Evolutionary conservation across 2,888 invertebrate species (phyloP), one percentile per base, ranked within the genome.

Genomic region (Heteromyza rotundicornis): DNA sequence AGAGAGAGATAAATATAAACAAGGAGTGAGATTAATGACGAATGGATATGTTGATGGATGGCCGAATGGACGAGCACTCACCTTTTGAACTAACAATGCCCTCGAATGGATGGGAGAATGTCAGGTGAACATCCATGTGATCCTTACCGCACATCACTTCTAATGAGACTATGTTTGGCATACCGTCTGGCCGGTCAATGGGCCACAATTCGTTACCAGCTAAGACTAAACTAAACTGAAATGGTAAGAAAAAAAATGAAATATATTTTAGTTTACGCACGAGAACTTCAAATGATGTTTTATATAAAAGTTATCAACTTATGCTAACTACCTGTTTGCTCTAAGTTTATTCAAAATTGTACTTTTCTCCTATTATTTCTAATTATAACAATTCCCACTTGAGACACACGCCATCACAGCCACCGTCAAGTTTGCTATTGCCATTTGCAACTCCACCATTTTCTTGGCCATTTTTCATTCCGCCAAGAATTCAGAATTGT

Each of bases 71-170:
- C n/a, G n/a, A 3, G 8, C 12, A 63, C 68, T 50, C 80, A 88
- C 90, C 91, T 87, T 95, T 95, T 61, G 94, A 94, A 70, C 94
- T 94, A 23, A 95, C 95, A 80, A 95, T 93, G 63, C 95, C 96
- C 80, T 95, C 93, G 84, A 96, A 96, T 35, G 95, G 94, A 78
- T 92, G 92, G 67, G 93, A 94, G 84, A 95, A 95, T 57, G 93
- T 92, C 68, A 96, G 87, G 76, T 95, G 94, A 2, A 96, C 95
- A 79, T 95, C 94, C 95, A 96, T 95, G 84, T 95, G 94, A 80
- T 95, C 94, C 84, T 95, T 95, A 73, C 95, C 95, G 84, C 96
- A 96, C 94, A 95, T 96, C 68, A 96, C 96, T 84, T 96, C 95
- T 80, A 96, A 85, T 61, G 94, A 89, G 78, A 93, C 92, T 82